Evolutionary conservation across 1,140 invertebrate genomes (phyloP), one percentile per base, ranked within the genome.

Genomic region (Gryllus bimaculatus): DNA sequence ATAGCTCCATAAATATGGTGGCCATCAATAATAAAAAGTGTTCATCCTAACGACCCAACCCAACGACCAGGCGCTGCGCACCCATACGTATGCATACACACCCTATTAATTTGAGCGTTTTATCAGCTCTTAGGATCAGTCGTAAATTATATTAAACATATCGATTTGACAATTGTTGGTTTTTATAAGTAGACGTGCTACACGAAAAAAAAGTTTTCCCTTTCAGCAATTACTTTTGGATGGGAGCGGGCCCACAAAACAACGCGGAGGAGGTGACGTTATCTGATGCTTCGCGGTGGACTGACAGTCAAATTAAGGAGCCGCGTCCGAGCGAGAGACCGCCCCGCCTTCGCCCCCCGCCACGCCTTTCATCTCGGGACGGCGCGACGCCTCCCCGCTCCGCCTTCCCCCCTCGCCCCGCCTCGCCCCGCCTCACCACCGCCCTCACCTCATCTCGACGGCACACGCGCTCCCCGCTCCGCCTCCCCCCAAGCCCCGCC

Each of bases 111-210:
- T 66, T 66, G 54, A 66, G 18, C 54, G 54, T 10, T 66, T 66
- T 66, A 66, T 66, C 54, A 66, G 54, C 54, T 10, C 54, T 66
- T 18, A 66, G 7, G 54, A 66, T 66, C 54, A 66, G 54, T 66
- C 54, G 54, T 66, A 66, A 66, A 66, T 66, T 66, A 66, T 66
- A 66, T 66, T 66, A 66, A 66, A 66, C 54, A 66, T 66, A 66
- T 66, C 54, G 54, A 66, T 66, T 66, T 66, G 54, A 66, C 54
- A 66, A 66, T 66, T 66, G 54, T 66, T 66, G 54, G 54, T 66
- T 66, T 66, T 66, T 66, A 66, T 66, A 66, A 66, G 54, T 66
- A 66, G 54, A 66, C 54, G 54, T 66, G 18, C 54, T 66, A 66
- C 54, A 66, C 54, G 54, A 18, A 66, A 66, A 66, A 66, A 66